Percentiles rank a stretch among this genome's conserved stretches.
Conservation (phyloP, 2,888 invertebrate genomes). For the Nysson spinosus region DNA sequence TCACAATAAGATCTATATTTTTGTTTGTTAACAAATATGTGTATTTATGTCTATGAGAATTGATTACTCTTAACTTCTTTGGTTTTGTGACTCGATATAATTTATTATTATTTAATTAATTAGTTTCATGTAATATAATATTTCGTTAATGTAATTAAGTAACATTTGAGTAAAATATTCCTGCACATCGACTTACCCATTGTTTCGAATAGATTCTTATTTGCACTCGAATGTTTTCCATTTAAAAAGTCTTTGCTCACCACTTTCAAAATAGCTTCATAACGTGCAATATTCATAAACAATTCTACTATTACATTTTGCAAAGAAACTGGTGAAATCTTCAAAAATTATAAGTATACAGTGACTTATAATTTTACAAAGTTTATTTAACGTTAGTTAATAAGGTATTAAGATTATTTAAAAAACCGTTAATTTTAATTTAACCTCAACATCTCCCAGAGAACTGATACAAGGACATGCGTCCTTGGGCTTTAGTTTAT, state of each 20-base stretch:
- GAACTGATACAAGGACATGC: background rate
- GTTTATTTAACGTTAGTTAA: background rate
- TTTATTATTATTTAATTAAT: too few species aligned
- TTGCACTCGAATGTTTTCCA: background rate
- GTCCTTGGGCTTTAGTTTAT: background rate
- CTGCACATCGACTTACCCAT: slow-evolving; percentile 30
- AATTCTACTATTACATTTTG: slow-evolving; percentile 31
- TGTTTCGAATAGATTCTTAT: slow-evolving; percentile 2
- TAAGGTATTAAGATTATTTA: background rate
- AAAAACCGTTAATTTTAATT: background rate
- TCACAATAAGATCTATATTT: background rate
- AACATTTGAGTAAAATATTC: too few species aligned
- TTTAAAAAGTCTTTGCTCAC: slow-evolving; percentile 35
- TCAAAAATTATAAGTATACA: background rate
- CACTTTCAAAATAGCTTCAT: slow-evolving; percentile 24
- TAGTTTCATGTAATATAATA: too few species aligned
- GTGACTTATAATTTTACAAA: background rate
- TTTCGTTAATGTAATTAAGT: too few species aligned
- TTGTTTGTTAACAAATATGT: too few species aligned
- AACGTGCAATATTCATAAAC: slow-evolving; percentile 48
- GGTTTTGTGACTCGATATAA: too few species aligned
- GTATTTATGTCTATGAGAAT: too few species aligned
- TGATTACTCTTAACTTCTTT: too few species aligned
- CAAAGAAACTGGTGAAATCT: slow-evolving; percentile 14
- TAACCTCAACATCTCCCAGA: slow-evolving; percentile 30